Evolutionary conservation across 2,113 vertebrate species (phyloP).

Genomic region (Myiagra hebetior): DNA sequence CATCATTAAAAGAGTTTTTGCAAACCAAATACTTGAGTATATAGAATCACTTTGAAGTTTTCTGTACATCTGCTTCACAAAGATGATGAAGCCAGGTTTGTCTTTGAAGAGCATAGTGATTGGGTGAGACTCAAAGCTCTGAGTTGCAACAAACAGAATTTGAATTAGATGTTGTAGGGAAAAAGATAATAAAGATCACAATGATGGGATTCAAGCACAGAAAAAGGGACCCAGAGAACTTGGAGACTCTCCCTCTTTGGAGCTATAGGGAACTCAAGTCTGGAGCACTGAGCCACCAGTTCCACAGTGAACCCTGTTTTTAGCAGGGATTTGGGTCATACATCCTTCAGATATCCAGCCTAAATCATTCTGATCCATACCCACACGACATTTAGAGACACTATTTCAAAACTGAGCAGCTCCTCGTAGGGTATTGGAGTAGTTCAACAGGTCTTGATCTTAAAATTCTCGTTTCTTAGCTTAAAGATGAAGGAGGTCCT

Average conservation of each 20-base stretch:
- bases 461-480: not conserved
- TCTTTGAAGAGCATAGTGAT: not conserved
- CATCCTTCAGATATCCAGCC: not conserved
- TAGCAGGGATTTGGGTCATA: not conserved
- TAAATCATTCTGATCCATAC: not conserved
- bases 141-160: conserved; percentile 26
- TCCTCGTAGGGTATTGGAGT: not conserved
- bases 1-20: conserved; percentile 16
- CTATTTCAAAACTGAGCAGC: not conserved
- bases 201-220: not conserved
- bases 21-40: conserved; percentile 11
- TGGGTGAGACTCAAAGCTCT: not conserved
- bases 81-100: not conserved
- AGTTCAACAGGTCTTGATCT: not conserved
- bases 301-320: not conserved
- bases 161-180: not conserved
- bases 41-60: conserved; percentile 29
- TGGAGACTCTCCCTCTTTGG: not conserved
- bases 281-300: not conserved
- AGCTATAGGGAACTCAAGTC: not conserved
- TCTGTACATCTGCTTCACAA: not conserved
- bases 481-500: not conserved
- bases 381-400: not conserved
- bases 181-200: not conserved
- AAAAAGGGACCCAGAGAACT: not conserved